phyloP scores from a whole-genome alignment of 1,140 invertebrate species.

The Eurosta solidaginis region DNA sequence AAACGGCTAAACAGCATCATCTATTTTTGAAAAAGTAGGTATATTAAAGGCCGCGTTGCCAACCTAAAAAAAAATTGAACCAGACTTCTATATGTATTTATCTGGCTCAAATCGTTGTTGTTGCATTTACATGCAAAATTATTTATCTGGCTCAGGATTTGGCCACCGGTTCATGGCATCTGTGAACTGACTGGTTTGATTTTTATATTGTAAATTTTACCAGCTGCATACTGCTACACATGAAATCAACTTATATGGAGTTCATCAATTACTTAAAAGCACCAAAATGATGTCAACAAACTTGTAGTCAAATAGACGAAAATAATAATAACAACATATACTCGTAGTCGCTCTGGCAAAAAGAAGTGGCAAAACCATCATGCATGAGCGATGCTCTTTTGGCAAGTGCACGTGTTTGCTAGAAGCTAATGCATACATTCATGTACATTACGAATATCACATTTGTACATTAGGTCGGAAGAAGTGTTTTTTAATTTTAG shows the following conservation, averaged over 20 bases:
- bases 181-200: background rate
- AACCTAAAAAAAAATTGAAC: too few species aligned
- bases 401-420: background rate
- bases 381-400: background rate
- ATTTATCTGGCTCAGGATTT: too few species aligned
- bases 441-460: background rate
- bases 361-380: background rate
- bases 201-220: background rate
- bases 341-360: background rate
- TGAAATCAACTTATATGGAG: slow-evolving; percentile 24
- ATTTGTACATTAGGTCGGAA: too few species aligned
- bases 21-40: too few species aligned
- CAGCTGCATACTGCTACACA: slow-evolving; percentile 18
- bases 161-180: too few species aligned
- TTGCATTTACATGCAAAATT: too few species aligned
- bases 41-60: too few species aligned
- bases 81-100: too few species aligned
- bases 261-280: slow-evolving; percentile 24
- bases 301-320: slow-evolving; percentile 11
- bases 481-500: too few species aligned
- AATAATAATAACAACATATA: background rate
- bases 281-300: too few species aligned
- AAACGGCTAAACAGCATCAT: too few species aligned
- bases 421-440: background rate
- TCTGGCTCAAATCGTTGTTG: too few species aligned